Evolutionary conservation across 2,113 vertebrate species (phyloP).

Genomic region (Tapirus terrestris): DNA sequence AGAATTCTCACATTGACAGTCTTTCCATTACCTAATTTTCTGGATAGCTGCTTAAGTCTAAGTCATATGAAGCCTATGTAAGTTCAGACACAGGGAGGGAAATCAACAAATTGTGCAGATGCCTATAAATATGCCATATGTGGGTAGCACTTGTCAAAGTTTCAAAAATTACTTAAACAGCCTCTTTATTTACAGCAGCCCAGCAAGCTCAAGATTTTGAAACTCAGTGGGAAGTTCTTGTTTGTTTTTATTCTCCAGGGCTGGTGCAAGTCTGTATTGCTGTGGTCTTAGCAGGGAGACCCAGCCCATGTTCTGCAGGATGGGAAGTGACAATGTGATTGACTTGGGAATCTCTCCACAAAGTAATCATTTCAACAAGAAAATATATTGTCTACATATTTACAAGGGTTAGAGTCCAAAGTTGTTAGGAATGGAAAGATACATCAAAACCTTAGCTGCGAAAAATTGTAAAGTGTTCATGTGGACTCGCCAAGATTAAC

Average conservation of each 20-base stretch:
- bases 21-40: conserved; percentile 22
- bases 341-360: background rate
- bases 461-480: background rate
- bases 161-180: background rate
- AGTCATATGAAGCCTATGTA: background rate
- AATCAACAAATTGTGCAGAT: background rate
- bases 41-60: background rate
- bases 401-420: background rate
- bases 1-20: background rate
- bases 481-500: background rate
- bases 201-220: background rate
- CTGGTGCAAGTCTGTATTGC: background rate
- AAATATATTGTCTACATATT: background rate
- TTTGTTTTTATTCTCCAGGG: background rate
- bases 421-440: background rate
- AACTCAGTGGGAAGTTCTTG: background rate
- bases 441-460: background rate
- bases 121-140: background rate
- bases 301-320: background rate
- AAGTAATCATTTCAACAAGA: conserved; percentile 55
- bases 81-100: background rate
- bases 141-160: background rate
- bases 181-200: background rate
- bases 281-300: background rate
- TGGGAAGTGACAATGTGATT: background rate